Percentiles rank a stretch among this genome's conserved stretches.
Conservation (phyloP, 2,113 vertebrate species). For the Aramus guarauna region DNA sequence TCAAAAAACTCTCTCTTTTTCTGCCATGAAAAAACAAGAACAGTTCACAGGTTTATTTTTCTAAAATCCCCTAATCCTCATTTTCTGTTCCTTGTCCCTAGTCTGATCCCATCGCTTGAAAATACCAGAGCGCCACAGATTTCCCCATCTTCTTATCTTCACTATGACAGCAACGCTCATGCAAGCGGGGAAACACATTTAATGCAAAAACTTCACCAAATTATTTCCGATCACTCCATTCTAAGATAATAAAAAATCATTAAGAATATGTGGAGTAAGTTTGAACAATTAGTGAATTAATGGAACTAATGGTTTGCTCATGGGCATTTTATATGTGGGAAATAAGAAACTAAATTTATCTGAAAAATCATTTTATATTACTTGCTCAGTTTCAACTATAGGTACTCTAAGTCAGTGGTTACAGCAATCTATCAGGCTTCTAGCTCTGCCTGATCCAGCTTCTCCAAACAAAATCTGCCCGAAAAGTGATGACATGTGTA, state of each 20-base stretch:
- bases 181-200: neutral
- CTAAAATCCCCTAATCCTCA: neutral
- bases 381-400: neutral
- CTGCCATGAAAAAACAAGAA: neutral
- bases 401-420: neutral
- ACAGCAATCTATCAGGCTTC: neutral
- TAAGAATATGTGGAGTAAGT: neutral
- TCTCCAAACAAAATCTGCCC: slow-evolving; percentile 18
- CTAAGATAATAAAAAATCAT: neutral
- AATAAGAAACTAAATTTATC: neutral
- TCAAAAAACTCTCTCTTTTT: neutral
- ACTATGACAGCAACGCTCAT: neutral
- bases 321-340: neutral
- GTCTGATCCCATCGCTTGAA: neutral
- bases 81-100: neutral
- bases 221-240: neutral
- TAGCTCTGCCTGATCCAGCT: neutral
- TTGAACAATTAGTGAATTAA: slow-evolving; percentile 7
- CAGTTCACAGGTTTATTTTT: neutral
- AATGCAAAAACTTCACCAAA: neutral
- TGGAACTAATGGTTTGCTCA: neutral
- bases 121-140: neutral
- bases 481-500: neutral
- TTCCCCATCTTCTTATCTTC: neutral
- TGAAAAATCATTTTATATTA: neutral